Evolutionary conservation across 1,140 invertebrate species (phyloP).

Genomic region (Bathynomus jamesi): DNA sequence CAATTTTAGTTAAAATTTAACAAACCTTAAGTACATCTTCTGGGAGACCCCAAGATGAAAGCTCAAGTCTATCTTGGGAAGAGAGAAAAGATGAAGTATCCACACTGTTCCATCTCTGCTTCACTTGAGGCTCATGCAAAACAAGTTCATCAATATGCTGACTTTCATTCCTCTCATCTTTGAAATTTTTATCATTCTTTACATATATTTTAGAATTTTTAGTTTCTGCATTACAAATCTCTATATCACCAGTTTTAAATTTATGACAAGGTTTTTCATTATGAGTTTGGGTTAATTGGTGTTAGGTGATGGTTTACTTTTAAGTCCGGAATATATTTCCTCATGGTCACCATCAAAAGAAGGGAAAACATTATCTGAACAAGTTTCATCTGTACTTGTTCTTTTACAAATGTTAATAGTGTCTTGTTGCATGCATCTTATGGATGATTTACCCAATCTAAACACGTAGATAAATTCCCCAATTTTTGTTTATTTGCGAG

Average conservation of each 20-base stretch:
- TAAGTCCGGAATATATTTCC: not conserved
- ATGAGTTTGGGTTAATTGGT: not conserved
- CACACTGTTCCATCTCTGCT: no score
- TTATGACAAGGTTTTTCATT: not conserved
- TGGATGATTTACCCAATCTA: not conserved
- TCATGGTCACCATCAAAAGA: no score
- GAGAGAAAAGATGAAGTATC: not conserved
- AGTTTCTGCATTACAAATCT: not conserved
- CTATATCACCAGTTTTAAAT: not conserved
- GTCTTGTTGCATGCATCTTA: not conserved
- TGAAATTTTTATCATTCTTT: not conserved
- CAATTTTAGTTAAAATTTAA: not conserved
- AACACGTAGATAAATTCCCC: not conserved
- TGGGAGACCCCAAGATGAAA: not conserved
- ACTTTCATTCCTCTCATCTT: not conserved
- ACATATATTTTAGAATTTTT: not conserved
- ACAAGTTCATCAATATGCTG: not conserved
- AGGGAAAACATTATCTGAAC: no score
- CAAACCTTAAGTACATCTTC: not conserved
- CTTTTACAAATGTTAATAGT: not conserved
- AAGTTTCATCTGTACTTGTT: not conserved
- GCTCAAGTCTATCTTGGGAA: not conserved
- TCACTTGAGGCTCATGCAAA: no score
- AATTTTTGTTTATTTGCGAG: not conserved
- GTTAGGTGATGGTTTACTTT: not conserved